phyloP scores from a whole-genome alignment of 2,888 invertebrate genomes.

The Cylindroiulus punctatus region DNA sequence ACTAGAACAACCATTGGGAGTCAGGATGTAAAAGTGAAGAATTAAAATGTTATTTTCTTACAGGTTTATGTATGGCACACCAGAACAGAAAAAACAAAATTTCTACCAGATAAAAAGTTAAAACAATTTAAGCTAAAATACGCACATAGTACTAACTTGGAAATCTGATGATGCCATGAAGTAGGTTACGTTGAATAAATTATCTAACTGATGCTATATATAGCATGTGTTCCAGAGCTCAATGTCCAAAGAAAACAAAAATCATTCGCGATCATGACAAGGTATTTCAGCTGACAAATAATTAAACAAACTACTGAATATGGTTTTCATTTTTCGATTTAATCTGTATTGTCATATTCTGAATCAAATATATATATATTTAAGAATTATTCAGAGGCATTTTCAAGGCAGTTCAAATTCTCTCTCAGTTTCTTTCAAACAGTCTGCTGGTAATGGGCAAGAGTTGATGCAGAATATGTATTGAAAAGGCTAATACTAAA shows the following conservation, averaged over 20 bases:
- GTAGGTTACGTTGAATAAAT: too few species aligned
- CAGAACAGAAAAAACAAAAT: constrained; percentile 86
- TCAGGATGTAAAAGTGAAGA: constrained; percentile 53
- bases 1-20: not conserved
- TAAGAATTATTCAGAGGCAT: constrained; percentile 38
- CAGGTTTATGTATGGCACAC: constrained; percentile 99
- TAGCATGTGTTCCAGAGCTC: too few species aligned
- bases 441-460: not conserved
- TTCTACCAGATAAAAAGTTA: constrained; percentile 64
- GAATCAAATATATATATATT: constrained; percentile 29
- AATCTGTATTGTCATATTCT: not conserved
- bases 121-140: not conserved
- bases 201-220: too few species aligned
- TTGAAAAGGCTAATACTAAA: not conserved
- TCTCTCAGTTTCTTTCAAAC: not conserved
- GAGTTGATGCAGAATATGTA: not conserved
- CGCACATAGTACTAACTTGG: not conserved
- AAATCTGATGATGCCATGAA: not conserved
- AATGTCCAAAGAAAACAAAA: not conserved
- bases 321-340: not conserved
- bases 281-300: not conserved
- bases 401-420: constrained; percentile 34
- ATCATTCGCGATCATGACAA: not conserved
- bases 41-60: constrained; percentile 58
- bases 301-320: not conserved